Conservation (phyloP, 2,888 invertebrate genomes). For the Xiphydria camelus region DNA sequence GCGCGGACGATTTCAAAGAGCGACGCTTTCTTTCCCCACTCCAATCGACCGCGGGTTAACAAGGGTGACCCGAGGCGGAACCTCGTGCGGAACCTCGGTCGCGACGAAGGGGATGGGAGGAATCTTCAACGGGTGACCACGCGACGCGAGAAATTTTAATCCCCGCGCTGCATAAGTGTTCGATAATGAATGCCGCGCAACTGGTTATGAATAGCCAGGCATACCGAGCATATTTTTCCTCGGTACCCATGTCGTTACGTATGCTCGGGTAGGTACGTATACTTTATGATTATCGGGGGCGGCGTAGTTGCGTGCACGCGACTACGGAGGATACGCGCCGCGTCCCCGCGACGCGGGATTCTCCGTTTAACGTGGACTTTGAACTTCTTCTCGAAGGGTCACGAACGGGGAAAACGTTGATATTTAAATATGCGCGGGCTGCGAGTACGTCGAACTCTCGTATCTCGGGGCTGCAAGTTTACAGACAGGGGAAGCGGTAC, state of each 20-base stretch:
- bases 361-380: constrained; percentile 8
- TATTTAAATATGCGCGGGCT: too few relatives aligned
- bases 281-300: constrained; percentile 51
- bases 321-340: constrained; percentile 32
- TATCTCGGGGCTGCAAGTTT: too few relatives aligned
- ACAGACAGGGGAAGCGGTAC: too few relatives aligned
- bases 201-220: constrained; percentile 48
- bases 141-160: constrained; percentile 34
- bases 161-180: constrained; percentile 32
- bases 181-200: constrained; percentile 49
- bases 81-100: background rate
- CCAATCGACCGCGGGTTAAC: constrained; percentile 21
- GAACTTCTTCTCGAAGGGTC: constrained; percentile 1
- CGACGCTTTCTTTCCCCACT: background rate
- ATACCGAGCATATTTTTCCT: constrained; percentile 38
- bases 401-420: too few relatives aligned
- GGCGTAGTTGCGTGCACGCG: constrained; percentile 35
- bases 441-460: too few relatives aligned
- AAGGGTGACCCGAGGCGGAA: too few relatives aligned
- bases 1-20: too few relatives aligned
- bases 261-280: constrained; percentile 27
- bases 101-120: constrained; percentile 2
- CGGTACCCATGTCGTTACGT: constrained; percentile 32
- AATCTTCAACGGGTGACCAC: too few relatives aligned
- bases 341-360: constrained; percentile 19